Evolutionary conservation across 2,797 vertebrate genomes (phyloP), one percentile per base, ranked within the genome.

Genomic region (Esox lucius): DNA sequence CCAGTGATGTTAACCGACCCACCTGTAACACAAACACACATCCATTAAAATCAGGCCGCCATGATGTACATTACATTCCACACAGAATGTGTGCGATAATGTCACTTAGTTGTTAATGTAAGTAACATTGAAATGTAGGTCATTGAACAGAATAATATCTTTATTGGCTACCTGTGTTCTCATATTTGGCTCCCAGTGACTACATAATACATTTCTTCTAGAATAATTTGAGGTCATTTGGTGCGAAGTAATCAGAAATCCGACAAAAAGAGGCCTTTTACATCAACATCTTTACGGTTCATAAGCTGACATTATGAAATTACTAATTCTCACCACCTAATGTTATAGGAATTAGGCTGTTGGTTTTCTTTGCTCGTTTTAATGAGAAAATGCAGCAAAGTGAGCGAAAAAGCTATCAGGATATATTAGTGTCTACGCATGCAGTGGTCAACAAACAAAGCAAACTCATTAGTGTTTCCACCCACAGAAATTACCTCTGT

Each of bases 1-100:
- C n/a, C 70, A 59, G n/a, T 5, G 5, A 71, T 9, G 5, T 31
- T 53, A 33, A 74, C 56, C 33, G 77, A 46, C 80, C 86, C 78
- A 79, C 80, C 90, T 91, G 83, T 9, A 51, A 71, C 33, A 74
- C n/a, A 81, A 2, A 1, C 8, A 12, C 68, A 76, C 80, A 70
- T 81, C 65, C 16, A 8, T 68, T 2, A 74, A 39, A 12, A 17
- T 35, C 24, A 51, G 26, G n/a, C 39, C 2, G 33, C n/a, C 19
- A 19, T 11, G 19, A 42, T 42, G 8, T 13, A 19, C 22, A 22
- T 24, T 24, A 61, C 56, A 24, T 11, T 61, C 12, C 9, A 61
- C 9, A 3, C 8, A 24, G 56, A 22, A 59, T 59, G n/a, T 59
- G 56, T 3, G 22, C 3, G 12, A 61, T 16, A 61, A 61, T 24